A percentile compares a stretch with the other conserved stretches of the same genome.
These are phyloP conservation scores for Pagrus major DNA, from an alignment of 2,113 vertebrate species.

Conservation along the genomic window DNA sequence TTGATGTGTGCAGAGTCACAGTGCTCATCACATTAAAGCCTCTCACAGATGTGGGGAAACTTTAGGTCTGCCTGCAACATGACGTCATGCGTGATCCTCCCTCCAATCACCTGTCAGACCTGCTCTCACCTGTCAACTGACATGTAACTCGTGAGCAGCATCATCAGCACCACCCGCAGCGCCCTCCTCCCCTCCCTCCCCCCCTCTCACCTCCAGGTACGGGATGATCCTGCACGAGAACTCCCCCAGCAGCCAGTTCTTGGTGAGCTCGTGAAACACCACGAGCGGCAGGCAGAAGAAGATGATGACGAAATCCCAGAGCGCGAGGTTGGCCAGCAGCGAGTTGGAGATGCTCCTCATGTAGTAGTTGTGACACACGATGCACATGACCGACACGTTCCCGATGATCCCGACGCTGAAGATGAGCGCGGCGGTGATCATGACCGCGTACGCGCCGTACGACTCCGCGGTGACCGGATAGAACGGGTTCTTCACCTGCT, in stretches of 20 bases:
- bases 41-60: too few relatives aligned
- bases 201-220: slow-evolving; percentile 93
- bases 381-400: slow-evolving; percentile 97
- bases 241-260: slow-evolving; percentile 95
- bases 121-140: background rate
- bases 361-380: slow-evolving; percentile 98
- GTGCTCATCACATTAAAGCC: too few relatives aligned
- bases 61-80: background rate
- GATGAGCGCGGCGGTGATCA: slow-evolving; percentile 88
- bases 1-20: too few relatives aligned
- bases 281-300: slow-evolving; percentile 98
- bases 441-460: slow-evolving; percentile 90
- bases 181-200: background rate
- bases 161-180: background rate
- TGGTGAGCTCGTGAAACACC: slow-evolving; percentile 94
- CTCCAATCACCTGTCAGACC: background rate
- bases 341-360: slow-evolving; percentile 99
- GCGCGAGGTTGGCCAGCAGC: slow-evolving; percentile 94
- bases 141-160: background rate
- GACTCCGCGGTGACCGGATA: slow-evolving; percentile 91
- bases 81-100: background rate
- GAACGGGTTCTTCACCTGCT: slow-evolving; percentile 91
- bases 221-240: slow-evolving; percentile 97
- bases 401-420: slow-evolving; percentile 93
- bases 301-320: slow-evolving; percentile 96